phyloP scores from a whole-genome alignment of 2,797 vertebrate genomes.

The Notoglanidium macrostoma region DNA sequence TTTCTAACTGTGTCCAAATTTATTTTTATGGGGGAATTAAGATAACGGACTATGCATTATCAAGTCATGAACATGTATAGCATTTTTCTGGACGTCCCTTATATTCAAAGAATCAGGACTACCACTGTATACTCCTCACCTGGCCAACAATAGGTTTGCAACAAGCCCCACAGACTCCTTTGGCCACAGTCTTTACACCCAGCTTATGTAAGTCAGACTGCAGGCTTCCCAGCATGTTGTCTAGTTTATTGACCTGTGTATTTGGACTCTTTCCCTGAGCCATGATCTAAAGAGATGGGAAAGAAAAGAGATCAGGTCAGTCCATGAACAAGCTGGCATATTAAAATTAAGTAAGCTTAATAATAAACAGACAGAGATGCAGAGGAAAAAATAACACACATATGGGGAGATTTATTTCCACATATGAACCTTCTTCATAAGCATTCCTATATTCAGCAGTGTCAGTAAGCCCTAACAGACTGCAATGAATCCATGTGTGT shows the following conservation, averaged over 20 bases:
- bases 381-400: not conserved
- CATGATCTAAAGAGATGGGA: conserved; percentile 76
- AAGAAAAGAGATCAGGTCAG: not conserved
- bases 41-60: not conserved
- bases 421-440: not conserved
- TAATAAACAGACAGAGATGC: conserved; percentile 19
- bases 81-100: not conserved
- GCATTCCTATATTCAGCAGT: not conserved
- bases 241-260: conserved; percentile 81
- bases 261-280: conserved; percentile 74
- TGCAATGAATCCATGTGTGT: not conserved
- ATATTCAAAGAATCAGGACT: not conserved
- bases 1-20: not conserved
- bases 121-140: conserved; percentile 68
- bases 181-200: conserved; percentile 85
- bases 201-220: conserved; percentile 87
- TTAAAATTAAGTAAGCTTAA: conserved; percentile 13
- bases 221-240: conserved; percentile 87
- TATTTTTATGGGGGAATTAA: not conserved
- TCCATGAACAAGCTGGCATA: not conserved
- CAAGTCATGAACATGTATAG: not conserved
- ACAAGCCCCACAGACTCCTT: conserved; percentile 87
- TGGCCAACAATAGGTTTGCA: conserved; percentile 87
- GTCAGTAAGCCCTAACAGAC: not conserved
- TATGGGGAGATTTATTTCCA: not conserved